phyloP scores from a whole-genome alignment of 2,113 vertebrate genomes.

The Empidonax alnorum region DNA sequence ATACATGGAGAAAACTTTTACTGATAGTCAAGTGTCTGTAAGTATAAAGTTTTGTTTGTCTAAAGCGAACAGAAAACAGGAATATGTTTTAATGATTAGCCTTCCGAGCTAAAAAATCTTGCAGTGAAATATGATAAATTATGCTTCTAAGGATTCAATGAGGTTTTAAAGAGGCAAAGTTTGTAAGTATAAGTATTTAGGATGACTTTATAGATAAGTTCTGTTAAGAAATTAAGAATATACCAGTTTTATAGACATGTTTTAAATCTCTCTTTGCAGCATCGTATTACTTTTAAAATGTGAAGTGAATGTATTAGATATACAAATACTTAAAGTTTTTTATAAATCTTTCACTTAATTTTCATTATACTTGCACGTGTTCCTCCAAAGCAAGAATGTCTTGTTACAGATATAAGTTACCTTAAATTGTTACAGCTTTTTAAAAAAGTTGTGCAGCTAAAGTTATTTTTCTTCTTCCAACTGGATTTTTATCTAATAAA shows the following conservation, averaged over 20 bases:
- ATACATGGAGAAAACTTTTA: conserved; percentile 89
- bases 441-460: background rate
- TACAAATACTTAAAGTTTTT: background rate
- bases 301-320: background rate
- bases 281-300: background rate
- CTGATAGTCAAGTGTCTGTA: conserved; percentile 75
- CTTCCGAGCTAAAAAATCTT: conserved; percentile 46
- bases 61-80: conserved; percentile 33
- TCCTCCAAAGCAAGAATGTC: background rate
- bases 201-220: conserved; percentile 44
- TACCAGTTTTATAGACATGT: background rate
- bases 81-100: conserved; percentile 33
- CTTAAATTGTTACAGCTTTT: background rate
- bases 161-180: conserved; percentile 59
- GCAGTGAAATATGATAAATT: conserved; percentile 41
- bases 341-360: background rate
- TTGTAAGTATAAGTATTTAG: conserved; percentile 61
- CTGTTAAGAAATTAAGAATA: background rate
- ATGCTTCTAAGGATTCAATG: conserved; percentile 57
- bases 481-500: conserved; percentile 5
- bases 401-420: background rate
- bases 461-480: background rate
- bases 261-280: background rate
- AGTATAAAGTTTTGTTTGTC: conserved; percentile 72
- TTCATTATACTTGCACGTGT: background rate